Percentiles rank a stretch among this genome's conserved stretches.
phyloP scores from a whole-genome alignment of 2,797 vertebrate genomes.

The Ambastaia sidthimunki region DNA sequence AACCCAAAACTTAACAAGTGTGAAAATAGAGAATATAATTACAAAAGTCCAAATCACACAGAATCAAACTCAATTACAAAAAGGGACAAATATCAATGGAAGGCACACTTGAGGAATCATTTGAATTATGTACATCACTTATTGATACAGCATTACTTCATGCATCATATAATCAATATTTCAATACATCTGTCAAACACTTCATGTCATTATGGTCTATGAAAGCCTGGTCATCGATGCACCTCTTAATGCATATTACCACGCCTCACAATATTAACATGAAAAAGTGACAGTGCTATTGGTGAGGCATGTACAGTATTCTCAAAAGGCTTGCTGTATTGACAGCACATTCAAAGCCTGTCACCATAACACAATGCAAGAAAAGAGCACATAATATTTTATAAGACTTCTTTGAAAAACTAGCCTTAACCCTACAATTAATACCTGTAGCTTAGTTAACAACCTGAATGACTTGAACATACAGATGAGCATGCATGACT shows the following conservation, averaged over 20 bases:
- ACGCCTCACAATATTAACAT: neutral
- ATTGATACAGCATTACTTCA: constrained; percentile 5
- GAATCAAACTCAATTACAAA: constrained; percentile 21
- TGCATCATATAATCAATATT: neutral
- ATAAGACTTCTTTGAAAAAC: neutral
- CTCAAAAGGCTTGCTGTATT: neutral
- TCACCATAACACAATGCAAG: neutral
- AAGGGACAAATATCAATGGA: constrained; percentile 23
- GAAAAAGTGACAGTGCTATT: neutral
- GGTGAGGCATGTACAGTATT: neutral
- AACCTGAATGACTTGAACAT: neutral
- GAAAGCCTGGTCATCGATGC: neutral
- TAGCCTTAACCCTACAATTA: neutral
- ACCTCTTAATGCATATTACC: neutral
- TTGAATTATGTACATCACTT: constrained; percentile 30
- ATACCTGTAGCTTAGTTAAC: neutral
- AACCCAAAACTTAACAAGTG: neutral
- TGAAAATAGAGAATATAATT: constrained; percentile 38
- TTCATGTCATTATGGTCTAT: neutral
- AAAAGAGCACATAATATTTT: neutral
- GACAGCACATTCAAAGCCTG: neutral
- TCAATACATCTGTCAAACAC: neutral
- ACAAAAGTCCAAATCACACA: constrained; percentile 30
- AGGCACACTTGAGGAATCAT: constrained; percentile 51
- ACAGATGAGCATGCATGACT: neutral